These are phyloP conservation scores for Neotoxoptera formosana DNA, from an alignment of 1,140 invertebrate species.

Conservation along the genomic window DNA sequence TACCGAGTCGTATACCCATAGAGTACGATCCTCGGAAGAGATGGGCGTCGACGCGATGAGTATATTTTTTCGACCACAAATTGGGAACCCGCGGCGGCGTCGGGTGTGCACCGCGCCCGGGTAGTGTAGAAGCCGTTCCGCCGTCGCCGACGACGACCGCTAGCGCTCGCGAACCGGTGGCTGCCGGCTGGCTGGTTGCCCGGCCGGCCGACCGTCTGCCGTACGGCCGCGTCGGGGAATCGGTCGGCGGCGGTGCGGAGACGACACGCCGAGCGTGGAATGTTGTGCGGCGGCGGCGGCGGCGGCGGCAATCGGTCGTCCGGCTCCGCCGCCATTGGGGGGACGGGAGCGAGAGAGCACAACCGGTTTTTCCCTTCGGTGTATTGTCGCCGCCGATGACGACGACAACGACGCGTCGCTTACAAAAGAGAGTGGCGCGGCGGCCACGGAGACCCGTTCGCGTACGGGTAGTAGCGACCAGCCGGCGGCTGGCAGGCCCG, in stretches of 20 bases:
- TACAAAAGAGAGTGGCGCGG: conserved; percentile 14
- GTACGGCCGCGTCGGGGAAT: background rate
- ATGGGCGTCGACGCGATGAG: background rate
- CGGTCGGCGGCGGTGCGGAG: background rate
- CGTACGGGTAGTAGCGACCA: background rate
- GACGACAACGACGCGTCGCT: background rate
- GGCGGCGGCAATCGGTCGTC: background rate
- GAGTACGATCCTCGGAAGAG: background rate
- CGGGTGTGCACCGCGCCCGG: background rate
- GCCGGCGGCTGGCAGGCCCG: background rate
- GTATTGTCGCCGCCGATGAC: background rate
- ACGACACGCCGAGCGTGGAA: conserved; percentile 49
- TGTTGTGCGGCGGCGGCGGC: conserved; percentile 22
- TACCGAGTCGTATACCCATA: background rate
- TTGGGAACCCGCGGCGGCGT: conserved; percentile 39
- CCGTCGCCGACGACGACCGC: background rate
- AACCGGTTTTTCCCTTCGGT: conserved; percentile 43
- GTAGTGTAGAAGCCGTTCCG: background rate
- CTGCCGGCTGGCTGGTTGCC: background rate
- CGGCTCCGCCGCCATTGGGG: background rate
- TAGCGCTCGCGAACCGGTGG: conserved; percentile 27
- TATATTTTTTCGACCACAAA: background rate
- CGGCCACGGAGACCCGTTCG: background rate
- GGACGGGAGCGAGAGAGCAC: background rate
- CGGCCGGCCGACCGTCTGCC: background rate